Conservation (phyloP, 64 coral and sea anemone species). For the Trachythela sp. region DNA sequence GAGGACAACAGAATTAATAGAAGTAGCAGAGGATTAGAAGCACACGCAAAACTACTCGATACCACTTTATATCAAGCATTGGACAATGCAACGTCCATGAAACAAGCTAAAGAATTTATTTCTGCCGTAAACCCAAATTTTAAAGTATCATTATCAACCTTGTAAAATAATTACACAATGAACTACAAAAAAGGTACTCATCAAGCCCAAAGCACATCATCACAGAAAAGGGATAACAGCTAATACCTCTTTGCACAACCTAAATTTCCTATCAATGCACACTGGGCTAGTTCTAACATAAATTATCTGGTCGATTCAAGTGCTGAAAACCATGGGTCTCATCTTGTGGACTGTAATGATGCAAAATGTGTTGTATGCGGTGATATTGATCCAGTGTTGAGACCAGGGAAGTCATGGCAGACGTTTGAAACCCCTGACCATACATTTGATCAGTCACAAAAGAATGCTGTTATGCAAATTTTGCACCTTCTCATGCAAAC, state of each 20-base stretch:
- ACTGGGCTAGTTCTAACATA: conserved; percentile 41
- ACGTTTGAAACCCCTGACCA: conserved; percentile 45
- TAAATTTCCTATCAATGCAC: conserved; percentile 28
- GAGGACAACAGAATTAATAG: conserved; percentile 51
- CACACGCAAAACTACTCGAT: conserved; percentile 41
- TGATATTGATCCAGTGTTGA: conserved; percentile 43
- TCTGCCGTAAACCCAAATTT: conserved; percentile 16
- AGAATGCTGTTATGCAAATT: conserved; percentile 47
- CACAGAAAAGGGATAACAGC: conserved; percentile 37
- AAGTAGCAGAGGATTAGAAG: conserved; percentile 43
- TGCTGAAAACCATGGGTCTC: conserved; percentile 3
- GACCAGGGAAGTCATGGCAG: background rate
- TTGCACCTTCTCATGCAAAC: conserved; percentile 35
- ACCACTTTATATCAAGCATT: conserved; percentile 54
- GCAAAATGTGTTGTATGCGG: conserved; percentile 42
- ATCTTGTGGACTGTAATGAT: conserved; percentile 42
- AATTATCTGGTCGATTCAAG: conserved; percentile 47
- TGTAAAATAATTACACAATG: conserved; percentile 57
- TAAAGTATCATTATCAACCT: conserved; percentile 38
- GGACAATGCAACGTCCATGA: conserved; percentile 59
- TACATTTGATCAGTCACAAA: conserved; percentile 34
- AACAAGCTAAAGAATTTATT: conserved; percentile 48
- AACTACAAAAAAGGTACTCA: conserved; percentile 52
- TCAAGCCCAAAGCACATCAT: conserved; percentile 55
- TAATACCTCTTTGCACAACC: conserved; percentile 39